These are phyloP conservation scores for Druceiella hillmani DNA, from an alignment of 2,888 invertebrate species.

Conservation along the genomic window DNA sequence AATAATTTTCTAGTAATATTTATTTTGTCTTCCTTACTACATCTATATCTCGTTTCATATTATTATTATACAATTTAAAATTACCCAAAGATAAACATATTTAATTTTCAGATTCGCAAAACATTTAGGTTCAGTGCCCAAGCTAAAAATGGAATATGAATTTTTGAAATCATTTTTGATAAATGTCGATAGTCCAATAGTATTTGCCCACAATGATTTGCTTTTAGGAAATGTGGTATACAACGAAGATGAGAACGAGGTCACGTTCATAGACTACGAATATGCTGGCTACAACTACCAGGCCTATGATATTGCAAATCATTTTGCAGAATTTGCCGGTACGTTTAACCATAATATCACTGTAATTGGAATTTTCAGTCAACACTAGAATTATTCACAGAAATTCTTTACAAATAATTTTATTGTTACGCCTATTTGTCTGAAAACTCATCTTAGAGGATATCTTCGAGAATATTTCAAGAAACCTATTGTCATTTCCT, in stretches of 20 bases:
- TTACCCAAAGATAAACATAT: slow-evolving; percentile 1
- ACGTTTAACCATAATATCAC: slow-evolving; percentile 33
- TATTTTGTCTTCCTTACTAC: too few relatives aligned
- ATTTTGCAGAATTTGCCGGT: slow-evolving; percentile 97
- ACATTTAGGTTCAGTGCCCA: slow-evolving; percentile 60
- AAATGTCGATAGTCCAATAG: slow-evolving; percentile 67
- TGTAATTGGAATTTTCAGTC: too few relatives aligned
- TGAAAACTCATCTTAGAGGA: too few relatives aligned
- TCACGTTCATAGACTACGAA: slow-evolving; percentile 96
- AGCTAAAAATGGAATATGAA: slow-evolving; percentile 65
- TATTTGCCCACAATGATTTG: slow-evolving; percentile 97
- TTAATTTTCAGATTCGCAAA: slow-evolving; percentile 56
- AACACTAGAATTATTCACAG: too few relatives aligned
- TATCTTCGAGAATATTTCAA: too few relatives aligned
- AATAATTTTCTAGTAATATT: too few relatives aligned
- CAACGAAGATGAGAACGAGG: slow-evolving; percentile 59
- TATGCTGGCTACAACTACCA: slow-evolving; percentile 93
- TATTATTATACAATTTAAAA: slow-evolving; percentile 8
- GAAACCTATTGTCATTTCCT: too few relatives aligned
- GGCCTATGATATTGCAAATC: slow-evolving; percentile 95
- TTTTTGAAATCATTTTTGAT: slow-evolving; percentile 58
- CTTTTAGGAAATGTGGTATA: slow-evolving; percentile 91
- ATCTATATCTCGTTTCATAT: too few relatives aligned
- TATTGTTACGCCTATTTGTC: too few relatives aligned
- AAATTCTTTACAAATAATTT: too few relatives aligned